A percentile compares a stretch with the other conserved stretches of the same genome.
Evolutionary conservation across 2,888 invertebrate species (phyloP).

Genomic region (Zonitis immaculata): DNA sequence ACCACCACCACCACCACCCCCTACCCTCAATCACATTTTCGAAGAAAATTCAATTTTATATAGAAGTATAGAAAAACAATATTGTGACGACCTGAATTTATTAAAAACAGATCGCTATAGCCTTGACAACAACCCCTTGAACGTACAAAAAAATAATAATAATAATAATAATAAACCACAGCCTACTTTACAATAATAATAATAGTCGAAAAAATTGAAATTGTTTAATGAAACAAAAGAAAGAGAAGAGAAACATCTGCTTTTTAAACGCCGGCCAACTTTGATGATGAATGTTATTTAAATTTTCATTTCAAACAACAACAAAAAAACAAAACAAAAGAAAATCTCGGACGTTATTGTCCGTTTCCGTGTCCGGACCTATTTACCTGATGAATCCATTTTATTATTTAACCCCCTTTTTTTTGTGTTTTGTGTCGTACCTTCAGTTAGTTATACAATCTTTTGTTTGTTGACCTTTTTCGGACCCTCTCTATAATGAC

Average conservation of each 20-base stretch:
- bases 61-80: too few species aligned
- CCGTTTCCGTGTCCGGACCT: constrained; percentile 15
- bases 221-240: neutral
- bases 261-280: too few species aligned
- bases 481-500: constrained; percentile 8
- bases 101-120: neutral
- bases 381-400: constrained; percentile 16
- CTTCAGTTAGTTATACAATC: too few species aligned
- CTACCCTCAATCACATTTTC: too few species aligned
- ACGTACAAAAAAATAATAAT: constrained; percentile 2
- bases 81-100: neutral
- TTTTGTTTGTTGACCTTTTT: constrained; percentile 13
- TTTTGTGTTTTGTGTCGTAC: too few species aligned
- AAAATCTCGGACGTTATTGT: constrained; percentile 11
- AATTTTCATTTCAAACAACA: too few species aligned
- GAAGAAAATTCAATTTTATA: too few species aligned
- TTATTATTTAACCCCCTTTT: too few species aligned
- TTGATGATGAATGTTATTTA: too few species aligned
- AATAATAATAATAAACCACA: constrained; percentile 2
- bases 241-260: constrained; percentile 28
- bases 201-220: neutral
- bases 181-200: neutral
- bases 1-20: too few species aligned
- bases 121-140: too few species aligned
- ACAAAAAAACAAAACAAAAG: neutral